phyloP scores from a whole-genome alignment of 2,113 vertebrate species.

The Climacteris rufus region DNA sequence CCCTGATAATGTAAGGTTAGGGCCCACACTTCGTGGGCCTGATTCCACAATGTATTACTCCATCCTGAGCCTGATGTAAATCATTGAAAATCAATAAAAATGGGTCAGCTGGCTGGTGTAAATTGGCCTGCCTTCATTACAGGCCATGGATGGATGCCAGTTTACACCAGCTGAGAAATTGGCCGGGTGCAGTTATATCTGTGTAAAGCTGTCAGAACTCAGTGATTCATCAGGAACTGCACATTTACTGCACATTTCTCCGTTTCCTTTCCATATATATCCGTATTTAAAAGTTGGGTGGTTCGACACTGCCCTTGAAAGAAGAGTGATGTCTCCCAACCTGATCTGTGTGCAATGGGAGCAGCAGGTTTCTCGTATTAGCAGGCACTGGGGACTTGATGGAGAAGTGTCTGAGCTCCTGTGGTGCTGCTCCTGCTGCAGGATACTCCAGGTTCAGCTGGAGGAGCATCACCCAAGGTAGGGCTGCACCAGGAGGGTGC shows the following conservation, averaged over 20 bases:
- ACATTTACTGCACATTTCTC: slow-evolving; percentile 46
- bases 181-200: slow-evolving; percentile 36
- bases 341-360: not conserved
- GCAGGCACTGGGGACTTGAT: not conserved
- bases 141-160: slow-evolving; percentile 45
- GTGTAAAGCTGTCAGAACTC: slow-evolving; percentile 52
- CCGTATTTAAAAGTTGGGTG: slow-evolving; percentile 48
- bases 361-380: not conserved
- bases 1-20: slow-evolving; percentile 29
- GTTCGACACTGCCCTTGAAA: slow-evolving; percentile 36
- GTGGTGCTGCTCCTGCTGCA: not conserved
- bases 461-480: fast-evolving
- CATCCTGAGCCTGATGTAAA: slow-evolving; percentile 3
- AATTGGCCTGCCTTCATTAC: slow-evolving; percentile 47
- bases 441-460: not conserved
- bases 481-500: not conserved
- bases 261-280: slow-evolving; percentile 25
- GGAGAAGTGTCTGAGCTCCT: not conserved
- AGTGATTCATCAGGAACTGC: slow-evolving; percentile 43
- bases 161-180: slow-evolving; percentile 63
- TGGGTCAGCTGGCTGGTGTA: slow-evolving; percentile 50
- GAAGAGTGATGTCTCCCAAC: not conserved
- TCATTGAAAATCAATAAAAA: slow-evolving; percentile 58
- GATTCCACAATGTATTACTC: slow-evolving; percentile 32
- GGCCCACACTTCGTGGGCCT: not conserved